Percentiles rank a stretch among this genome's conserved stretches.
These are phyloP conservation scores for Plebejus melissa DNA, from an alignment of 2,888 invertebrate genomes.

Conservation along the genomic window DNA sequence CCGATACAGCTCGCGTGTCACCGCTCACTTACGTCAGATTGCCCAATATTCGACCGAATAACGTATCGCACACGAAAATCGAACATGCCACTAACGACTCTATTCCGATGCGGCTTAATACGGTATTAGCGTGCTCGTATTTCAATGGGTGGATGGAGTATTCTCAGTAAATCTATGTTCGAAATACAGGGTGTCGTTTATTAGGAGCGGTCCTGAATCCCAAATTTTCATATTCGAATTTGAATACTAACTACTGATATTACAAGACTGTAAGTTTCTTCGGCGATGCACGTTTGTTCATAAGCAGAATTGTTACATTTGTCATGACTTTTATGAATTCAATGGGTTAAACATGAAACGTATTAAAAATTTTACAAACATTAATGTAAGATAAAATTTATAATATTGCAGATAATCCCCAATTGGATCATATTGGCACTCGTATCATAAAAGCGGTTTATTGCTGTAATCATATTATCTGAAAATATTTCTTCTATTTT, in stretches of 20 bases:
- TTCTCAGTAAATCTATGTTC: background rate
- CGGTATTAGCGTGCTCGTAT: constrained; percentile 16
- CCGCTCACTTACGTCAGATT: constrained; percentile 42
- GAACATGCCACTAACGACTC: constrained; percentile 31
- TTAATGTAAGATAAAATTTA: too few relatives aligned
- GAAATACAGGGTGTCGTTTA: constrained; percentile 8
- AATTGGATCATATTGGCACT: background rate
- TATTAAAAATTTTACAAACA: too few relatives aligned
- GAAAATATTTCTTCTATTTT: background rate
- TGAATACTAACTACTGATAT: background rate
- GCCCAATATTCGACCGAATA: constrained; percentile 32
- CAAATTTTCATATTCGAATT: background rate
- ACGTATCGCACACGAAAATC: constrained; percentile 31
- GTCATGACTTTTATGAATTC: too few relatives aligned
- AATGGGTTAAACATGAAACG: too few relatives aligned
- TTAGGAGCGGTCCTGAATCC: background rate
- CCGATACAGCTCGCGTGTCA: constrained; percentile 48
- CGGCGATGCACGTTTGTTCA: background rate
- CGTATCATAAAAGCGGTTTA: too few relatives aligned
- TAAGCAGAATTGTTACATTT: too few relatives aligned
- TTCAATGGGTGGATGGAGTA: background rate
- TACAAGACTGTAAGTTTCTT: background rate
- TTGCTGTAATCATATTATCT: background rate
- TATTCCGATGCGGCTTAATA: constrained; percentile 17
- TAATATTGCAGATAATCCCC: background rate